Conservation (phyloP, 2,797 vertebrate species). For the Aplochiton taeniatus region DNA sequence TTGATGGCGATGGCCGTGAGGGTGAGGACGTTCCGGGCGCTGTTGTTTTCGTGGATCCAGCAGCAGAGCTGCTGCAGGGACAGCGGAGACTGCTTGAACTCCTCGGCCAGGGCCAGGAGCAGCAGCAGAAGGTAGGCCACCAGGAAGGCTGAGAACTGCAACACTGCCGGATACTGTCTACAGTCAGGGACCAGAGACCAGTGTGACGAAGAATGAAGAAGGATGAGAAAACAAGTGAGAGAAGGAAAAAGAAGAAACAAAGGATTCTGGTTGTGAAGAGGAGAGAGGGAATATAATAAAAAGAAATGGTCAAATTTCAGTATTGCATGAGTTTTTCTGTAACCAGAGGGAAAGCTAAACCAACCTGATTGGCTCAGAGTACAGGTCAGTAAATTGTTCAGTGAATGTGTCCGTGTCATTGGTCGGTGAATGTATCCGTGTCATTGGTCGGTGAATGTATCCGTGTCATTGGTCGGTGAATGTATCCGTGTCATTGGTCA, state of each 20-base stretch:
- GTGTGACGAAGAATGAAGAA: not conserved
- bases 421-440: no score
- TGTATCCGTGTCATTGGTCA: no score
- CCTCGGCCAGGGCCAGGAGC: slow-evolving; percentile 72
- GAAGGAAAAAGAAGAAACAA: not conserved
- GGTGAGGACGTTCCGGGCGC: slow-evolving; percentile 73
- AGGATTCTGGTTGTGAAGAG: not conserved
- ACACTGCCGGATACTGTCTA: slow-evolving; percentile 59
- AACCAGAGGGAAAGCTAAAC: no score
- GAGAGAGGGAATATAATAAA: no score
- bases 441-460: no score
- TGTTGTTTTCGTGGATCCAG: slow-evolving; percentile 80
- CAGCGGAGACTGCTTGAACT: slow-evolving; percentile 67
- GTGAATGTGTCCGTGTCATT: no score
- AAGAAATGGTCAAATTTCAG: no score
- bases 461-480: no score
- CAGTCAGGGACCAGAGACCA: no score
- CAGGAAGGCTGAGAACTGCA: slow-evolving; percentile 71
- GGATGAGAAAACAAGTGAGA: not conserved
- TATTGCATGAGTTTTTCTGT: no score
- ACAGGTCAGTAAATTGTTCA: no score
- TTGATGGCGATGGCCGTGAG: slow-evolving; percentile 71
- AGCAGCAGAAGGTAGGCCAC: slow-evolving; percentile 71
- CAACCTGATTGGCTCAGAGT: no score
- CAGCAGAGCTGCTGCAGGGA: slow-evolving; percentile 71